phyloP scores from a whole-genome alignment of 2,797 vertebrate species.

The Cossypha niveicapilla region DNA sequence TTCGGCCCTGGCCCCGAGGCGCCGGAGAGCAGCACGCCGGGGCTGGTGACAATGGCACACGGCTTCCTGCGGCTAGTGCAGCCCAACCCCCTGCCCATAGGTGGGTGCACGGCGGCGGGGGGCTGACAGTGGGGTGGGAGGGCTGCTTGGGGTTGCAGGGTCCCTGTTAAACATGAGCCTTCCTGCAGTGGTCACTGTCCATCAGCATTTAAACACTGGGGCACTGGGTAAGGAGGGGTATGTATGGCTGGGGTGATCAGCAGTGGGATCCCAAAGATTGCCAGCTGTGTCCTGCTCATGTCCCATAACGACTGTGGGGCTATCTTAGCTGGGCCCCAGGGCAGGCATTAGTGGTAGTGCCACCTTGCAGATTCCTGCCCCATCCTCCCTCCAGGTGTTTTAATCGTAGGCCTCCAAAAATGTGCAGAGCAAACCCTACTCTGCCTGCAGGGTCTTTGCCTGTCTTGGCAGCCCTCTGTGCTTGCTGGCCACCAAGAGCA shows the following conservation, averaged over 20 bases:
- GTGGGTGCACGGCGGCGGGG: conserved; percentile 51
- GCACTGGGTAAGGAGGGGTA: background rate
- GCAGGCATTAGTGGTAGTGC: background rate
- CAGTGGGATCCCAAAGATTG: background rate
- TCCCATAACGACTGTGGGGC: background rate
- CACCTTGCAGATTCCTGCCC: background rate
- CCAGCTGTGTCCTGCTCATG: background rate
- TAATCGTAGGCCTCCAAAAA: background rate
- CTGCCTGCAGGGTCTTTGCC: background rate
- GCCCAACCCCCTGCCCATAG: conserved; percentile 78
- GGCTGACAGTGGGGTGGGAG: fast-evolving
- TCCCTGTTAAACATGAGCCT: background rate
- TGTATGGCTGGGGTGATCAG: fast-evolving
- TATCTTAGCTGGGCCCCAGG: background rate
- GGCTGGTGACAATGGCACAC: conserved; percentile 72
- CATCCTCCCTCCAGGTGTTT: background rate
- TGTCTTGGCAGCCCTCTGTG: background rate
- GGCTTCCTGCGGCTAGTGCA: conserved; percentile 83
- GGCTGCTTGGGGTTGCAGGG: background rate
- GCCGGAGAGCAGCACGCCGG: background rate
- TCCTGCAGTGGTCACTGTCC: background rate
- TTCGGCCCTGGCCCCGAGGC: conserved; percentile 20
- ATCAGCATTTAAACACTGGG: background rate
- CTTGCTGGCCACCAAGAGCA: background rate
- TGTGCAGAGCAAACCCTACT: background rate